Base-by-base conservation (phyloP, 2,113 vertebrate genomes). In the Tricholaema leucomelas region DNA sequence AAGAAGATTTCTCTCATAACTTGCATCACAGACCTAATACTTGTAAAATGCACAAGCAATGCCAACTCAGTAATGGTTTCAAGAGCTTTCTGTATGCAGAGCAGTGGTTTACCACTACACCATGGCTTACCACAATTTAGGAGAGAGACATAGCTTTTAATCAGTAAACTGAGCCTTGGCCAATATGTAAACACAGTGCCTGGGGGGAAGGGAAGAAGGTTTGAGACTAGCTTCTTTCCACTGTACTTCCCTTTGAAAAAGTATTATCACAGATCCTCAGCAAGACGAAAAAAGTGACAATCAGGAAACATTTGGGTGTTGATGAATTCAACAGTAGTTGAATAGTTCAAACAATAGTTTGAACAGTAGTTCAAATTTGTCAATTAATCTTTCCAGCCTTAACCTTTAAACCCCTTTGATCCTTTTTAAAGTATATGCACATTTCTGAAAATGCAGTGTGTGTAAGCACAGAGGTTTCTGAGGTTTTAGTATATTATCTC, bases 21-120 rank as follows among this genome's bases (percentile, higher is more conserved):
- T 90, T 91, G 79, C 56, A 82, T 78, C 8, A 2, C 84, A 91
- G 74, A 74, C 79, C 91, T 91, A 92, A 94, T 93, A 91, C 83
- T 91, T 93, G 70, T 93, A 91, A 95, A 95, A 96, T 92, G 84
- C 63, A n/a, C 1, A 2, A 88, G 17, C 2, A 0, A 88, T 94
- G 96, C 91, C 94, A 96, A 61, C 3, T 3, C 74, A 63, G 66
- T 86, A 90, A 96, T 87, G 60, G 36, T 92, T 95, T 95, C 91
- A 92, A 94, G 90, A 90, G 78, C 80, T 75, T 94, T 90, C 81
- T 85, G 13, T 72, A n/a, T 2, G 38, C 73, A 76, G 54, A 81
- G 36, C 56, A 79, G 90, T 80, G 90, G 85, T 92, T 94, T 86
- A 73, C 65, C 85, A 83, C 70, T 59, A 46, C 0, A 0, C 25